phyloP scores from a whole-genome alignment of 1,140 invertebrate species.

The Galleria mellonella region DNA sequence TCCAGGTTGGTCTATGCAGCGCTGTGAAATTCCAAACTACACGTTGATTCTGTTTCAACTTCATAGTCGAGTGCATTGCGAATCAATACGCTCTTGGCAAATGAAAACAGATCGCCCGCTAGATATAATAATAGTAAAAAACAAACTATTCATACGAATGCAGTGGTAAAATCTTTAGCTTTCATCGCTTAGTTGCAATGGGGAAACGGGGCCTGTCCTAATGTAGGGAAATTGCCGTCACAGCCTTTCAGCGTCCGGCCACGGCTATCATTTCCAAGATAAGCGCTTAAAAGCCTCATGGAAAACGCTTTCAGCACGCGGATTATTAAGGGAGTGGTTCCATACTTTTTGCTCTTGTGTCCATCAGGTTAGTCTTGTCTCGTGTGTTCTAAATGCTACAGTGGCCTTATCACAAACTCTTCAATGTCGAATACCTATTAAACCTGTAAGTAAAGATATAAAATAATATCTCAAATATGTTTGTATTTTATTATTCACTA shows the following conservation, averaged over 20 bases:
- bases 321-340: conserved; percentile 46
- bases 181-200: conserved; percentile 16
- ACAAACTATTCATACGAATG: not conserved
- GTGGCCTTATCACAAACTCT: no score
- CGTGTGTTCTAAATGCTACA: no score
- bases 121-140: not conserved
- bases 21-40: conserved; percentile 52
- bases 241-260: conserved; percentile 63
- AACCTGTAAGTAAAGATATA: no score
- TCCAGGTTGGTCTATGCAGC: conserved; percentile 13
- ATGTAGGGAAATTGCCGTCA: conserved; percentile 72
- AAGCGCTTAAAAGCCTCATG: conserved; percentile 70
- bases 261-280: conserved; percentile 70
- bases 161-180: not conserved
- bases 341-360: conserved; percentile 44
- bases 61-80: conserved; percentile 41
- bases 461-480: no score
- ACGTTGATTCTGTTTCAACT: conserved; percentile 50
- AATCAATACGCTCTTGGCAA: conserved; percentile 28
- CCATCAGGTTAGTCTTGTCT: no score
- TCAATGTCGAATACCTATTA: no score
- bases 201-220: conserved; percentile 53
- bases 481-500: no score
- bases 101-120: conserved; percentile 9
- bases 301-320: conserved; percentile 62